Evolutionary conservation across 2,888 invertebrate species (phyloP).

Genomic region (Pyrgus malvae): DNA sequence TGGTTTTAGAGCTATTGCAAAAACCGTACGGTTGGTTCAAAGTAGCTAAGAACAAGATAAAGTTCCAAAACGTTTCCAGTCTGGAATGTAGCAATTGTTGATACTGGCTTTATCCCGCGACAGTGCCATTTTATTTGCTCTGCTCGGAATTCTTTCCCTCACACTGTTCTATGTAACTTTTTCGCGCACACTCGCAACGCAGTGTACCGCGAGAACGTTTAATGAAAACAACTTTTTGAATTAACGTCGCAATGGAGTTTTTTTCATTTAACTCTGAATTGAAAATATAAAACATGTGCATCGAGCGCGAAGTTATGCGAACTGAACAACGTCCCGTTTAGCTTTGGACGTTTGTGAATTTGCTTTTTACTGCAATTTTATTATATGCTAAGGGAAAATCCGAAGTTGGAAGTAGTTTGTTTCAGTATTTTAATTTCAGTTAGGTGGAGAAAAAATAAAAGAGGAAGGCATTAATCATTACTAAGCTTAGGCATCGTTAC

Average conservation of each 20-base stretch:
- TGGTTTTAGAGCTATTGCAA: not conserved
- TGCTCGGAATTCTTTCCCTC: constrained; percentile 71
- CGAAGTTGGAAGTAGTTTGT: not conserved
- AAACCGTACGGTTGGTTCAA: not conserved
- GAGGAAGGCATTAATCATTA: too few species aligned
- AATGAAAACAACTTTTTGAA: constrained; percentile 80
- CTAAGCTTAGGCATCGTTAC: too few species aligned
- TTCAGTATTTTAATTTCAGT: too few species aligned
- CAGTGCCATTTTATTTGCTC: constrained; percentile 62
- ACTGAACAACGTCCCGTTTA: constrained; percentile 35
- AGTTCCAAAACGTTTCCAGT: constrained; percentile 47
- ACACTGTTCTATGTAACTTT: constrained; percentile 65
- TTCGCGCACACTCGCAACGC: constrained; percentile 51
- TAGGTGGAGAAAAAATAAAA: too few species aligned
- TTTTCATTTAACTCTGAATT: constrained; percentile 63
- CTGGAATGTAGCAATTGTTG: constrained; percentile 75
- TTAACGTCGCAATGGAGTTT: constrained; percentile 71
- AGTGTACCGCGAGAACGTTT: constrained; percentile 61
- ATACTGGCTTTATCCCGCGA: constrained; percentile 61
- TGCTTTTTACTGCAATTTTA: not conserved
- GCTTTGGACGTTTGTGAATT: constrained; percentile 14
- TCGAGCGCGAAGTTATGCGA: constrained; percentile 55
- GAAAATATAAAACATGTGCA: constrained; percentile 61
- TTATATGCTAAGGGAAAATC: not conserved
- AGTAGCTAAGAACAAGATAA: constrained; percentile 11